Base-by-base conservation (phyloP, 2,797 vertebrate genomes). In the Orestias chungarensis region DNA sequence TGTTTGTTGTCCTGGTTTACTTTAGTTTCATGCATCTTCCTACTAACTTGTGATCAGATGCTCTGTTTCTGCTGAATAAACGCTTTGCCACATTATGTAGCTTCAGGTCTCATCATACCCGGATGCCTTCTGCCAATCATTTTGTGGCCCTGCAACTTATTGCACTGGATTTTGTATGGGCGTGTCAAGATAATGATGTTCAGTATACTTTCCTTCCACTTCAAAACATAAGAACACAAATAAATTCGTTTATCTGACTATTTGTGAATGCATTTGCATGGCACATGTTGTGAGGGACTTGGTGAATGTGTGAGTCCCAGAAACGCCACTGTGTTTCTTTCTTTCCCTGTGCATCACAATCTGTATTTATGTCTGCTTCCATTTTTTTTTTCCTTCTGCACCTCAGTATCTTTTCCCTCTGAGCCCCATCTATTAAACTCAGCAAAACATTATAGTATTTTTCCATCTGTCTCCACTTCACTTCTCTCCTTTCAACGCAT, bases 331-430 rank as follows among this genome's bases (percentile, higher is more conserved):
- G 50, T 76, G 65, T 79, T 75, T 78, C 47, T 79, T 70, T 70
- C 75, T 54, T 69, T 75, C 61, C 78, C 81, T 86, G 78, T 81
- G 69, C 83, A 81, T 83, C 80, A 23, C 61, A 75, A 33, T 82
- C 84, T 80, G 73, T 81, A 78, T 88, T 83, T 76, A 70, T 55
- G 76, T 86, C 83, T 86, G 46, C 73, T 44, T 84, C 73, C 71
- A 70, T 64, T 77, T 81, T 69, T 70, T 78, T 77, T 59, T n/a
- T n/a, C n/a, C 61, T 50, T n/a, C 47, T 66, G 52, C 68, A 75
- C 68, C 52, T 74, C 20, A 54, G 61, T 49, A 64, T 81, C 71
- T 70, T 46, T 52, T 35, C 50, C 69, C 66, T 85, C 68, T 75
- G 40, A 64, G 66, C 50, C 76, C 71, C 42, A 68, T 84, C 76